A percentile compares a stretch with the other conserved stretches of the same genome.
phyloP scores from a whole-genome alignment of 2,113 vertebrate genomes.

The Atractosteus spatula region DNA sequence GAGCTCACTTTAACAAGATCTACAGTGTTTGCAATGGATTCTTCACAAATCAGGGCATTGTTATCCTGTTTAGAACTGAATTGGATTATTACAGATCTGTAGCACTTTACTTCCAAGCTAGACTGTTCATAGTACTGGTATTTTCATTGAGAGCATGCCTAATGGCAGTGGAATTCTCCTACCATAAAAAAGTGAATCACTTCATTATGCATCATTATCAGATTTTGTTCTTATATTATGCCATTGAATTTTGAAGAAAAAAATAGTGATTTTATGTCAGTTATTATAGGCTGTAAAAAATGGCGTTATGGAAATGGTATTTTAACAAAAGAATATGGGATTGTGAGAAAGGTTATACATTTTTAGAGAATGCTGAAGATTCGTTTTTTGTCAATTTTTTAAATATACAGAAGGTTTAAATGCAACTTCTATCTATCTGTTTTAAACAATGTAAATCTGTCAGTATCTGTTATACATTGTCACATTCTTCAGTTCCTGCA shows the following conservation, averaged over 20 bases:
- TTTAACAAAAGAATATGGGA: no score
- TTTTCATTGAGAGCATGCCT: background rate
- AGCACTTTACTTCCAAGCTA: no score
- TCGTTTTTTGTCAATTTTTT: no score
- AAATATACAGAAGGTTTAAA: no score
- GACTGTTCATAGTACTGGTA: background rate
- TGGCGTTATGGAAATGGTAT: no score
- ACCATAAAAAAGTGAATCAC: slow-evolving; percentile 13
- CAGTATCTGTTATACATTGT: no score
- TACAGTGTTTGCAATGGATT: background rate
- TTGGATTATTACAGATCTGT: background rate
- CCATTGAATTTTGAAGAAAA: background rate
- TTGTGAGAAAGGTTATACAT: no score
- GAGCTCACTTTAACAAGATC: background rate
- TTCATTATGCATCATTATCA: slow-evolving; percentile 13
- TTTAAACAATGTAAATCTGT: no score
- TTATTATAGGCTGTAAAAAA: background rate
- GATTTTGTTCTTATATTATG: slow-evolving; percentile 7
- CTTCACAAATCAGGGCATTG: background rate
- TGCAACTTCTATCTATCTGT: no score
- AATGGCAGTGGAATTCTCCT: slow-evolving; percentile 1
- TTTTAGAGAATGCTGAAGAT: no score
- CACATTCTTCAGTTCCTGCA: no score
- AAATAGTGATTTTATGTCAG: background rate
- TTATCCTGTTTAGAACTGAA: background rate